Conservation (phyloP, 2,113 vertebrate species). For the Eurypyga helias region DNA sequence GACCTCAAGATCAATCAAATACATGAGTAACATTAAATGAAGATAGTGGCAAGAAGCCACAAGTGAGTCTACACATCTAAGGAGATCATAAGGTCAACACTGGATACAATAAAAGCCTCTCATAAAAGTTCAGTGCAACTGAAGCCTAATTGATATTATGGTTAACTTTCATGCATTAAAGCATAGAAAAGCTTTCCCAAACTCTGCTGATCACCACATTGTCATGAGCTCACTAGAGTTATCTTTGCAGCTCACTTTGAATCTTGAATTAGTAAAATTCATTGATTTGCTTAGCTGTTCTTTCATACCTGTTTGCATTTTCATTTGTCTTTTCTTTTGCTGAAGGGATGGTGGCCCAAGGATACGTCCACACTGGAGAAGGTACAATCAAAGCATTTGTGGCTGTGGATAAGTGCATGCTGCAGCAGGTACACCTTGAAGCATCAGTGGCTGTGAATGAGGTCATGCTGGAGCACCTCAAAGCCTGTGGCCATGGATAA, state of each 20-base stretch:
- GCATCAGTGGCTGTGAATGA: no score
- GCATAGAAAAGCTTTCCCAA: not conserved
- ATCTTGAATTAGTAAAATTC: not conserved
- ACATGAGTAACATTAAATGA: not conserved
- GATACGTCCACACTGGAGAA: no score
- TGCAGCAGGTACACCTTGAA: no score
- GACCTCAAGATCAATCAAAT: not conserved
- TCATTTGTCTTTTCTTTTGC: not conserved
- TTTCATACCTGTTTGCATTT: not conserved
- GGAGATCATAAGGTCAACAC: not conserved
- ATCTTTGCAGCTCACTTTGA: not conserved
- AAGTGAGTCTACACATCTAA: not conserved
- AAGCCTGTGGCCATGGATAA: no score
- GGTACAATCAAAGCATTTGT: no score
- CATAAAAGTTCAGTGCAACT: not conserved
- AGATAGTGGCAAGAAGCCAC: not conserved
- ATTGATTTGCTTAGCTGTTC: not conserved
- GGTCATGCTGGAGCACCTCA: no score
- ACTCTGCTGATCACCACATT: not conserved
- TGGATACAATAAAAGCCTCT: not conserved
- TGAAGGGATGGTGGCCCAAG: no score
- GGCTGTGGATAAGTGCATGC: no score
- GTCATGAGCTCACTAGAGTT: not conserved
- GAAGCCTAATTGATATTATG: not conserved
- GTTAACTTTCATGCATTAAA: not conserved